Evolutionary conservation across 2,113 vertebrate genomes (phyloP), one percentile per base, ranked within the genome.

Genomic region (Lasiurus borealis): DNA sequence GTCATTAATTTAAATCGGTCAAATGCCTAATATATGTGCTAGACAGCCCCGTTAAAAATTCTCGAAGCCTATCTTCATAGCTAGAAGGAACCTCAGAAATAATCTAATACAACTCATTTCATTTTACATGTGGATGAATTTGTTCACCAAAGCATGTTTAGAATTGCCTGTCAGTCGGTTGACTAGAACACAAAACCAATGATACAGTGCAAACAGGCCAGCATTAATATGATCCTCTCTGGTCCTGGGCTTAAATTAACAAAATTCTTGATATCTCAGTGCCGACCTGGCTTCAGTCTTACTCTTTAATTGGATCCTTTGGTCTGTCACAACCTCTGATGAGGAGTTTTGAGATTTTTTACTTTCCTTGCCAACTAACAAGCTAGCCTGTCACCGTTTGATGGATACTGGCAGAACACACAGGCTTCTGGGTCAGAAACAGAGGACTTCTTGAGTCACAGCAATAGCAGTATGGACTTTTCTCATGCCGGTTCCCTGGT

Each of bases 1-100:
- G 66, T 80, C 31, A 29, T 80, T 78, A 77, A 75, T 92, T 88
- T 84, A 76, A 90, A 68, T 96, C 46, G 92, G 54, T 92, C 72
- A 71, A 76, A 46, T 73, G 85, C 82, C 82, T 89, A 40, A 52
- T 54, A 54, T 72, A 29, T 69, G 27, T 62, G 44, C 75, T 31
- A 48, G 36, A 50, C n/a, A 89, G 75, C 40, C 40, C 29, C 84
- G 84, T 80, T 64, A 62, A 59, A 84, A 50, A 75, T 66, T 81
- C 54, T 83, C 36, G 46, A 91, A 92, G 59, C 66, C 78, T 50
- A 40, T 11, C 82, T 69, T n/a, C 34, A 50, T 3, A 85, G 77
- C 72, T 78, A 71, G 29, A 12, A 75, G 57, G 44, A 64, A 72
- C 25, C 77, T 83, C 21, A 78, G 90, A 88, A 87, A 92, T 54